Base-by-base conservation (phyloP, 2,888 invertebrate genomes). In the Meandrusa payeni region DNA sequence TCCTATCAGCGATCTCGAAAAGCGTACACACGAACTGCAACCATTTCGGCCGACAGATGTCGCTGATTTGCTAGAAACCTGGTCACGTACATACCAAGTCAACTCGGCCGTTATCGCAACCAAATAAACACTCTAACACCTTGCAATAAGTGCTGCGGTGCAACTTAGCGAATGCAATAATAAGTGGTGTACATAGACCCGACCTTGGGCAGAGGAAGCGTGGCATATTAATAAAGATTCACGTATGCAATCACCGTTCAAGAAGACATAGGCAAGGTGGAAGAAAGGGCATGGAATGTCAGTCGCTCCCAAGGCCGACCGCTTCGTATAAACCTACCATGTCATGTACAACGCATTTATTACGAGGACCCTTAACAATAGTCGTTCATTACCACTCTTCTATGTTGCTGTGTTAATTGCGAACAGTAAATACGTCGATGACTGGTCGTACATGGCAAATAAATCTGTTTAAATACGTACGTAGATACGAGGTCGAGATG, bases 271-370 rank as follows among this genome's bases (percentile, higher is more conserved):
- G 72, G 59, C 72, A 75, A 73, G 77, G 78, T 81, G 79, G 85
- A 83, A 79, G 85, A 86, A 86, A 86, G 83, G 83, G 78, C 85
- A 81, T 74, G 79, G 79, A 74, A 80, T 81, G 80, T 74, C 74
- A 78, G 69, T 56, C 64, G 64, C 46, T 45, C 47, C 64, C 79
- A 82, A 85, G 82, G 83, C 67, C 75, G 55, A 52, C 72, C 59
- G 54, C 66, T 66, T 52, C 12, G 57, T 72, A 73, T 74, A 68
- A 76, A 39, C 64, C 72, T 47, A 50, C 68, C 51, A 56, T 57
- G 57, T 65, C 50, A 47, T 57, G 57, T 57, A 53, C 6, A 34
- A 12, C 31, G 17, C 37, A 42, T 39, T 51, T 48, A 56, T 46
- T 47, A 59, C 58, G 60, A 64, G 69, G 55, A 57, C 34, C 17